Evolutionary conservation across 2,113 vertebrate species (phyloP).

Genomic region (Aegotheles bennettii): DNA sequence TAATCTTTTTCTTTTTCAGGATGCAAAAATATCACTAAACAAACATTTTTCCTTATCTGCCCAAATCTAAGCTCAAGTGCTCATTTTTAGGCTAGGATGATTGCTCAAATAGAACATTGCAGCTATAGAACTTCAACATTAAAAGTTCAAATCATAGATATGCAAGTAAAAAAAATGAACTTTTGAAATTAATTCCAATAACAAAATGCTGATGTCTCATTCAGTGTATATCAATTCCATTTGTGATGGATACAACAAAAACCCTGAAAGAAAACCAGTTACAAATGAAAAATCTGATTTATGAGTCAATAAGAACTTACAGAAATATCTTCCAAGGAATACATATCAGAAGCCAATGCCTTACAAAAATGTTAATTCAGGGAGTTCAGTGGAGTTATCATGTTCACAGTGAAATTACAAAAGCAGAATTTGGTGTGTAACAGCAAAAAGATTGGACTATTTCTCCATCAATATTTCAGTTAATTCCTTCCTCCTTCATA

Average conservation of each 20-base stretch:
- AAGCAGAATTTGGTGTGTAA: accelerated
- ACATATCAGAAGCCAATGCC: neutral
- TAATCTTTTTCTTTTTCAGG: neutral
- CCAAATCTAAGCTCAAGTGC: neutral
- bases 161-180: neutral
- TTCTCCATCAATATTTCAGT: neutral
- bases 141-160: neutral
- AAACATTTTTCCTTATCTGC: neutral
- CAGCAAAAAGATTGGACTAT: neutral
- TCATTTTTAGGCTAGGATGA: neutral
- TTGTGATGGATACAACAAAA: neutral
- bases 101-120: neutral
- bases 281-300: neutral
- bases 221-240: neutral
- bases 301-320: neutral
- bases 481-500: neutral
- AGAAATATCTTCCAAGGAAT: neutral
- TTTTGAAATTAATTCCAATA: neutral
- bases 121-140: neutral
- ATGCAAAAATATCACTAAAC: neutral
- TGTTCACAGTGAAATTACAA: neutral
- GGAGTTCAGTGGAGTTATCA: neutral
- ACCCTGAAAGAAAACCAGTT: neutral
- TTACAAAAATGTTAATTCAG: neutral
- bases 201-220: neutral